phyloP scores from a whole-genome alignment of 2,113 vertebrate genomes.

The Gobio gobio region DNA sequence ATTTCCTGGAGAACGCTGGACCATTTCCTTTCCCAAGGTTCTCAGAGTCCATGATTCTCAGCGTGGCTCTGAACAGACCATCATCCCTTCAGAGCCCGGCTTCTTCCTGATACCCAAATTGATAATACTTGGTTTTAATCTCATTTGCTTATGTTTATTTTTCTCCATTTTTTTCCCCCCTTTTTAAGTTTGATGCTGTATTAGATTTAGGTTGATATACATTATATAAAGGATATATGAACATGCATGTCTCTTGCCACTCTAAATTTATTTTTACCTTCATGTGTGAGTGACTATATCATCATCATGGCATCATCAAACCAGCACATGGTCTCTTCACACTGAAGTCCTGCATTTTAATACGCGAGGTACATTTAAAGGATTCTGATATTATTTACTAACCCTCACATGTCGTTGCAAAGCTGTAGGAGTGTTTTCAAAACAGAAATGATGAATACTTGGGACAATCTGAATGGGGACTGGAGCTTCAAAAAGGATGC shows the following conservation, averaged over 20 bases:
- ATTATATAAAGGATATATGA: slow-evolving; percentile 82
- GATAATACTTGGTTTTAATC: slow-evolving; percentile 62
- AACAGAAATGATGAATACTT: background rate
- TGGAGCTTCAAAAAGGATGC: background rate
- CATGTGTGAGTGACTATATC: background rate
- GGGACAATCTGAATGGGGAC: background rate
- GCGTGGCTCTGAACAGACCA: background rate
- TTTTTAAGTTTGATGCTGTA: slow-evolving; percentile 82
- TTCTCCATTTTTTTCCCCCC: slow-evolving; percentile 17
- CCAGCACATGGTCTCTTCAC: background rate
- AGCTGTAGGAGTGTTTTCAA: background rate
- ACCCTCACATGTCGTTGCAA: background rate
- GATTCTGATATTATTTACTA: background rate
- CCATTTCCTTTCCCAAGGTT: slow-evolving; percentile 56
- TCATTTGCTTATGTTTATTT: slow-evolving; percentile 58
- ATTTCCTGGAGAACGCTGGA: slow-evolving; percentile 64
- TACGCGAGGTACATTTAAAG: background rate
- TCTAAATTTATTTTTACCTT: slow-evolving; percentile 61
- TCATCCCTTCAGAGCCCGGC: slow-evolving; percentile 18
- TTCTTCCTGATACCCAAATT: slow-evolving; percentile 22
- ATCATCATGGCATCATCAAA: background rate
- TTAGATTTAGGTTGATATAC: slow-evolving; percentile 83
- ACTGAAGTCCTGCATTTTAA: background rate
- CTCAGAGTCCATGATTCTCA: slow-evolving; percentile 53
- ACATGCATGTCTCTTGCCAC: slow-evolving; percentile 70